phyloP scores from a whole-genome alignment of 2,113 vertebrate species.

The Equus quagga region DNA sequence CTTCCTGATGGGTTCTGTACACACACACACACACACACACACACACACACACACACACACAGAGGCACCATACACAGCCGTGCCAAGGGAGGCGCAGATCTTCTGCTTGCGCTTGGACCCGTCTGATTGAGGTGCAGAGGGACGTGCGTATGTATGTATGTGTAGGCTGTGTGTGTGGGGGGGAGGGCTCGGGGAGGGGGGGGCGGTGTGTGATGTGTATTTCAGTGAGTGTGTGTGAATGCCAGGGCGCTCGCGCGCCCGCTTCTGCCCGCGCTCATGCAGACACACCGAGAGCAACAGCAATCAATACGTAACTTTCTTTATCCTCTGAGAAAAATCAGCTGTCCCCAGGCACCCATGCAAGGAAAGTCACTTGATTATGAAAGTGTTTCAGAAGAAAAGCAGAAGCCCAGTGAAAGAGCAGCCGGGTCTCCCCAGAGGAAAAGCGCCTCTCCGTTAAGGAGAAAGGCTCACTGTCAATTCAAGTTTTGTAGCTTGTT shows the following conservation, averaged over 20 bases:
- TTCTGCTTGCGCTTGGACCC: background rate
- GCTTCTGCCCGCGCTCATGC: background rate
- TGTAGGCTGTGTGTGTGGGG: background rate
- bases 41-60: background rate
- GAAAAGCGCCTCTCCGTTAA: slow-evolving; percentile 40
- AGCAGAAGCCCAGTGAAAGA: slow-evolving; percentile 37
- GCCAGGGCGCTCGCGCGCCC: background rate
- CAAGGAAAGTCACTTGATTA: slow-evolving; percentile 72
- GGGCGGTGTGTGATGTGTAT: background rate
- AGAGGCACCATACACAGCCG: background rate
- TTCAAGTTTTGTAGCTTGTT: background rate
- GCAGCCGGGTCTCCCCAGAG: background rate
- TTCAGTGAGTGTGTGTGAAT: background rate
- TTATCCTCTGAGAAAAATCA: slow-evolving; percentile 65
- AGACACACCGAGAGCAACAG: background rate
- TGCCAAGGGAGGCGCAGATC: background rate
- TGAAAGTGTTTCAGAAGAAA: slow-evolving; percentile 79
- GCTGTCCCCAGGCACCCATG: slow-evolving; percentile 57
- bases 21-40: background rate
- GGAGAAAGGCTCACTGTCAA: background rate
- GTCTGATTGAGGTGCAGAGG: slow-evolving; percentile 9
- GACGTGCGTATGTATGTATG: background rate
- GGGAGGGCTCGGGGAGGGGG: no score
- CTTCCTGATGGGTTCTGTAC: slow-evolving; percentile 17
- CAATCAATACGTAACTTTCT: slow-evolving; percentile 74